A percentile compares a stretch with the other conserved stretches of the same genome.
Conservation (phyloP, 2,113 vertebrate genomes). For the Phoxinus phoxinus region DNA sequence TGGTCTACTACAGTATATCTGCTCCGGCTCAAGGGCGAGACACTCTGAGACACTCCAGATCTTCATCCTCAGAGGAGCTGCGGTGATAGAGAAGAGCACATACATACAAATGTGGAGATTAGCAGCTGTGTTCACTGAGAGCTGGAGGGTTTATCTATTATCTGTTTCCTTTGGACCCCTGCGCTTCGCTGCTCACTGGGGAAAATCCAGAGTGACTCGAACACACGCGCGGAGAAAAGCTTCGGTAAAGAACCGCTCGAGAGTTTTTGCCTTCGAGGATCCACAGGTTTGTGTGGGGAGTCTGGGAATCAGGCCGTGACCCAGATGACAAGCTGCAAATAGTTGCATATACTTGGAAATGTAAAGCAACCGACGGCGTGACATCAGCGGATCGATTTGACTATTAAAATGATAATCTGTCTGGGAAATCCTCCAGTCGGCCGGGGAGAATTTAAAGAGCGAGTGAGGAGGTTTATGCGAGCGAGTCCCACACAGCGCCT, state of each 20-base stretch:
- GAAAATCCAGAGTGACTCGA: not conserved
- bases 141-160: constrained; percentile 9
- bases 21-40: not conserved
- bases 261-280: not conserved
- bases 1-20: too few species aligned
- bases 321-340: not conserved
- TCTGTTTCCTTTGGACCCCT: not conserved
- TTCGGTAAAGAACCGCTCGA: not conserved
- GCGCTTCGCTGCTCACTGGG: not conserved
- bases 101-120: constrained; percentile 32
- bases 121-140: constrained; percentile 16
- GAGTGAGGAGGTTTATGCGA: not conserved
- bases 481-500: constrained; percentile 9
- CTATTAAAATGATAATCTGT: constrained; percentile 28
- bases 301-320: not conserved
- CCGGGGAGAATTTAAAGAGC: constrained; percentile 5
- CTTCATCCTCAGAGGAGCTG: not conserved
- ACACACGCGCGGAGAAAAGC: not conserved
- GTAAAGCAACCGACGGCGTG: not conserved
- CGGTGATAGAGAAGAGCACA: constrained; percentile 23
- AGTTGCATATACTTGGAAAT: not conserved
- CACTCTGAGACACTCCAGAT: not conserved
- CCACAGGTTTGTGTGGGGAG: not conserved
- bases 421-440: constrained; percentile 19
- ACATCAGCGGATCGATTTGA: not conserved